Base-by-base conservation (phyloP, 2,888 invertebrate species). In the Noctua fimbriata region DNA sequence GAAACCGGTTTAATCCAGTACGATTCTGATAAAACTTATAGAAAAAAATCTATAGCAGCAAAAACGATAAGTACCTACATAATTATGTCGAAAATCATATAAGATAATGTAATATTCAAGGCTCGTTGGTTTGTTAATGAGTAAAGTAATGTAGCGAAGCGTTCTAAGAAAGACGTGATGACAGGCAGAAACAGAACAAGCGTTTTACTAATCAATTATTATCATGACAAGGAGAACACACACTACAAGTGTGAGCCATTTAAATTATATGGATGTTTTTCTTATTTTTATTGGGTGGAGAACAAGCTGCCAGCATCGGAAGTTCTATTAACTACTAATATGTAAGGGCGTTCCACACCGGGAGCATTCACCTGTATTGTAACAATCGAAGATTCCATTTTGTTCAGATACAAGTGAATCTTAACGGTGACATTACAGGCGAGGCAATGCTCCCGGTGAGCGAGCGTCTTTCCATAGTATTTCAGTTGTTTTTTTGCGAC, bases 81-180 rank as follows among this genome's bases (percentile, higher is more conserved):
- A 75, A 65, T 76, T 41, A 67, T n/a, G 44, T 60, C 60, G 18
- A 82, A 66, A 80, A 75, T 52, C 7, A 28, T 74, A 10, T 52
- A 12, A 0, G 6, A 73, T 73, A 69, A 52, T 73, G 36, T 52
- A 55, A 63, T 76, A 82, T 69, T 81, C 82, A 82, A 69, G 76
- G 47, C 47, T 82, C 76, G 82, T 82, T 82, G 52, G 52, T 76
- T 82, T 12, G 24, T 52, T 55, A 44, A 82, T 76, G 69, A 65
- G 69, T 7, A 55, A 52, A 55, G 69, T 82, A 55, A 76, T 69
- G 69, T 82, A 69, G 69, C 69, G 69, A 41, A 47, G 24, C 47
- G 47, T 14, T 28, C 24, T 52, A 16, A 69, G 16, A 49, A 55
- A 63, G 60, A 82, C 6, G 12, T 21, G 47, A 69, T 65, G 82